phyloP scores from a whole-genome alignment of 1,140 invertebrate species.

The Heliconius melpomene region DNA sequence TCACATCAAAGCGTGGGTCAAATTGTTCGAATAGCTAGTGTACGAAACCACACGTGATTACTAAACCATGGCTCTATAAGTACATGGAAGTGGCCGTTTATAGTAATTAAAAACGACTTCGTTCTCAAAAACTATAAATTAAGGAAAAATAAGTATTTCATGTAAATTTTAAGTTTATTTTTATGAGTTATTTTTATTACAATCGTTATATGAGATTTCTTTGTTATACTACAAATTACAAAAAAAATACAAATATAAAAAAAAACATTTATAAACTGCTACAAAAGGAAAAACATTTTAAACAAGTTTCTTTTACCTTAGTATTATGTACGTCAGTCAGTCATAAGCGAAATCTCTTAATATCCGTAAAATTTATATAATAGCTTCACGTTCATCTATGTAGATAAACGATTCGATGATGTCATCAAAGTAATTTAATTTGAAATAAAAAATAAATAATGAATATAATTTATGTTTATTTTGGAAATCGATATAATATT shows the following conservation, averaged over 20 bases:
- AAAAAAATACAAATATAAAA: background rate
- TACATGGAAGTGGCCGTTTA: slow-evolving; percentile 12
- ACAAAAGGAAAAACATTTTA: no score
- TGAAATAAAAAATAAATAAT: no score
- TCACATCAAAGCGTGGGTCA: slow-evolving; percentile 1
- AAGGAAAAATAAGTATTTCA: background rate
- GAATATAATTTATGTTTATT: background rate
- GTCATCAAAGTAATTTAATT: no score
- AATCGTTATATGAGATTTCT: background rate
- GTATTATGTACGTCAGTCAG: no score
- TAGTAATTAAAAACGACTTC: background rate
- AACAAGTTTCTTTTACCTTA: no score
- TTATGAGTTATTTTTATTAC: background rate
- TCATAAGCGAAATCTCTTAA: no score
- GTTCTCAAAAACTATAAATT: background rate
- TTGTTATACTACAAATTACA: background rate
- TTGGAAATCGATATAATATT: background rate
- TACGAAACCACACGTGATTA: slow-evolving; percentile 11
- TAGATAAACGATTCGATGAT: no score
- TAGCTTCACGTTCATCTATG: no score
- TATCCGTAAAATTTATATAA: no score
- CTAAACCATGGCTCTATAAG: slow-evolving; percentile 13
- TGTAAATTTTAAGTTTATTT: background rate
- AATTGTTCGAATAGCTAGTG: background rate
- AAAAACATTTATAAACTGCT: no score